phyloP scores from a whole-genome alignment of 1,140 invertebrate genomes.

The Theocolax elegans region DNA sequence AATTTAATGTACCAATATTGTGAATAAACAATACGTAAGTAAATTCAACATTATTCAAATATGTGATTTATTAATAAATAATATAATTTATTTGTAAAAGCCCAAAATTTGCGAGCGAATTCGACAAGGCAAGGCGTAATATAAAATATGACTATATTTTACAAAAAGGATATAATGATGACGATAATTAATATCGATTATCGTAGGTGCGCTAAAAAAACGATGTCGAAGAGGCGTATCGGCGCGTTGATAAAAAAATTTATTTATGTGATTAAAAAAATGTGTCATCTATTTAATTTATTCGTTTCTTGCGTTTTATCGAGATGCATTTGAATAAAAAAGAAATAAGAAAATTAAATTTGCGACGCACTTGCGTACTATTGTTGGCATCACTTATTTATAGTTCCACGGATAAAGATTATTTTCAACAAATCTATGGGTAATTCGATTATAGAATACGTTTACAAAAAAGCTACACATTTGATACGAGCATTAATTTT shows the following conservation, averaged over 20 bases:
- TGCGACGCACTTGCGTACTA: constrained; percentile 10
- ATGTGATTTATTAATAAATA: no score
- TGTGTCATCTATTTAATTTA: neutral
- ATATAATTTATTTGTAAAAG: no score
- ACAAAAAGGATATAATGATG: constrained; percentile 44
- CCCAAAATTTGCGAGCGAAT: constrained; percentile 42
- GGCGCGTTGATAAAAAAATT: constrained; percentile 12
- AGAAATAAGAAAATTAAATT: no score
- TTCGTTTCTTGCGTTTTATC: constrained; percentile 11
- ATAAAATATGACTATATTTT: constrained; percentile 59
- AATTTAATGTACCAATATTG: no score
- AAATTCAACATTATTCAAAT: no score
- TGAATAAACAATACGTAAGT: no score
- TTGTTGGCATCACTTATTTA: constrained; percentile 20
- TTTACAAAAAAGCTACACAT: neutral
- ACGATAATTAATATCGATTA: constrained; percentile 24
- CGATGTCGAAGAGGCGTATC: neutral
- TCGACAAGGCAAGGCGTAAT: constrained; percentile 52
- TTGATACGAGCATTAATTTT: neutral
- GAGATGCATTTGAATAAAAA: no score
- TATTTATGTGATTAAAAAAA: constrained; percentile 6
- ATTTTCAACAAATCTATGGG: constrained; percentile 19
- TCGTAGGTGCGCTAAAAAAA: neutral
- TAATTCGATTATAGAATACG: neutral
- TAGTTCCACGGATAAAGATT: constrained; percentile 7